Conservation (phyloP, 2,113 vertebrate genomes). For the Garra rufa region DNA sequence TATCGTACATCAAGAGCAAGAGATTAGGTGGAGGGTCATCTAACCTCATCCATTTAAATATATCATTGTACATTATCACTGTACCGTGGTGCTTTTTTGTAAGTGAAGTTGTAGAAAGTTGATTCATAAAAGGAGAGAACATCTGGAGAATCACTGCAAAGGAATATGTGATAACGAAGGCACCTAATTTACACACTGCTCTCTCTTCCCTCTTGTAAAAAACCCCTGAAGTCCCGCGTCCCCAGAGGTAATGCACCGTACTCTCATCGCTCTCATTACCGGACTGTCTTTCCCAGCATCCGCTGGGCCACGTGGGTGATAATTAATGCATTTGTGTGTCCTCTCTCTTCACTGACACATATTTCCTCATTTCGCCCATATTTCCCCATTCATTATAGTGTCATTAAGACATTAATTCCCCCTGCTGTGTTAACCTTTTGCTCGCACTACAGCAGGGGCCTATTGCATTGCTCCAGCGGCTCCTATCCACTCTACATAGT, state of each 20-base stretch:
- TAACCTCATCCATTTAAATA: background rate
- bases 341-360: constrained; percentile 74
- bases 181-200: background rate
- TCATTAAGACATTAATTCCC: constrained; percentile 80
- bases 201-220: background rate
- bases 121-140: background rate
- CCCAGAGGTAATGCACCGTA: constrained; percentile 71
- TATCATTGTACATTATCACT: background rate
- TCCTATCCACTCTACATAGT: constrained; percentile 68
- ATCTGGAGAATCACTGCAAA: constrained; percentile 2
- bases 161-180: background rate
- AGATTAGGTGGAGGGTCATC: background rate
- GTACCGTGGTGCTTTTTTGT: background rate
- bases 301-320: constrained; percentile 64
- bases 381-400: constrained; percentile 82
- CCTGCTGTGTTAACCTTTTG: constrained; percentile 77
- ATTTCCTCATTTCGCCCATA: constrained; percentile 77
- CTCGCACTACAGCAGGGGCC: constrained; percentile 63
- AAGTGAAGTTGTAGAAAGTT: background rate
- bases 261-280: constrained; percentile 70
- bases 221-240: background rate
- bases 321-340: constrained; percentile 77
- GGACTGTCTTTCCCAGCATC: constrained; percentile 61
- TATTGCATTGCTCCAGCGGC: constrained; percentile 60
- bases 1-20: background rate